Percentiles rank a stretch among this genome's conserved stretches.
phyloP scores from a whole-genome alignment of 2,113 vertebrate species.

The Gadus chalcogrammus region DNA sequence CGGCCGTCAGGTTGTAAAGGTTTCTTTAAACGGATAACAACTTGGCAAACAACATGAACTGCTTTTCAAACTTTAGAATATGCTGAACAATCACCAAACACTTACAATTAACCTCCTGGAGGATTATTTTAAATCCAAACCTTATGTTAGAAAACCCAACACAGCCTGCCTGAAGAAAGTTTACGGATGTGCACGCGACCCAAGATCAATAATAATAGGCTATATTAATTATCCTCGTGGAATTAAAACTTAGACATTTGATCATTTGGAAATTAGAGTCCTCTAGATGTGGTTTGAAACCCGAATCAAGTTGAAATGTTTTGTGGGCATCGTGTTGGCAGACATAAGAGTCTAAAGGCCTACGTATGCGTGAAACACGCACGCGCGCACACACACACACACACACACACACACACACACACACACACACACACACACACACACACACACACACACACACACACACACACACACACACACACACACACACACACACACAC shows the following conservation, averaged over 20 bases:
- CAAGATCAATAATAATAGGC: constrained; percentile 17
- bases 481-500: no score
- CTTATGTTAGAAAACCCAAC: constrained; percentile 48
- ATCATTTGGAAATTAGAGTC: constrained; percentile 44
- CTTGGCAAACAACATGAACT: background rate
- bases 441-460: no score
- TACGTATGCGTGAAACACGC: no score
- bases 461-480: no score
- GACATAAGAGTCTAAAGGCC: background rate
- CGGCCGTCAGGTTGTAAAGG: no score
- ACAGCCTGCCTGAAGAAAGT: constrained; percentile 41
- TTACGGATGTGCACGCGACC: constrained; percentile 27
- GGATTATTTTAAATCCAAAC: constrained; percentile 39
- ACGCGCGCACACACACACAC: no score
- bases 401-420: no score
- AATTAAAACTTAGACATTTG: constrained; percentile 19
- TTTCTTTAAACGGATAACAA: background rate
- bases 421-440: no score
- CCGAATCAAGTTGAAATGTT: constrained; percentile 36
- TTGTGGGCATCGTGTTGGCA: no score
- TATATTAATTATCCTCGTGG: constrained; percentile 47
- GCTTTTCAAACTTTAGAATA: no score
- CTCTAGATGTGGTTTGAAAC: constrained; percentile 46
- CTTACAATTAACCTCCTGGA: background rate
- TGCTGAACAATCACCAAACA: background rate